Evolutionary conservation across 2,888 invertebrate genomes (phyloP).

Genomic region (Pomacea canaliculata): DNA sequence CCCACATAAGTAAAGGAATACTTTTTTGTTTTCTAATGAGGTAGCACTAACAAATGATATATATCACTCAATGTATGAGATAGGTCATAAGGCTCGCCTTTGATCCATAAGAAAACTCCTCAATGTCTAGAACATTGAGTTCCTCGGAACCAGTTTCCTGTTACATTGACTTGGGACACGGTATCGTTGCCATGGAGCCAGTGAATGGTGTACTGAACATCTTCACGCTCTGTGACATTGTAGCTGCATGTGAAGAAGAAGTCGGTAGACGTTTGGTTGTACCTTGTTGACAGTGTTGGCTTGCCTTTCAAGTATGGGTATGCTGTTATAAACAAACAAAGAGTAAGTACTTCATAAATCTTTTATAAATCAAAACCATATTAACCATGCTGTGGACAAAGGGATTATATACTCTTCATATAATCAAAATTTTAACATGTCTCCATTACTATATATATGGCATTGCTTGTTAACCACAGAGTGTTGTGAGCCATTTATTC

Average conservation of each 20-base stretch:
- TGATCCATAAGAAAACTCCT: conserved; percentile 36
- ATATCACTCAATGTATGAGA: no score
- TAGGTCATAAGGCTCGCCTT: conserved; percentile 17
- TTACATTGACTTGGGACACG: conserved; percentile 7
- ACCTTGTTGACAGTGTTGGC: conserved; percentile 33
- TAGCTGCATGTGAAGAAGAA: conserved; percentile 40
- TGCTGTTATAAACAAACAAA: conserved; percentile 24
- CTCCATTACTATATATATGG: no score
- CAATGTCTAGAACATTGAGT: conserved; percentile 25
- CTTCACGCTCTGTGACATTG: conserved; percentile 23
- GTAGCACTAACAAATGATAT: no score
- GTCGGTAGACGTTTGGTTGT: conserved; percentile 30
- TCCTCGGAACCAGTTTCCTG: conserved; percentile 15
- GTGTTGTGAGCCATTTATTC: no score
- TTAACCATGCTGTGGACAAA: not conserved
- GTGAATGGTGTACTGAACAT: conserved; percentile 30
- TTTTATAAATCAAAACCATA: not conserved
- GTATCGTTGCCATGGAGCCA: conserved; percentile 33
- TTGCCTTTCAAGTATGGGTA: conserved; percentile 39
- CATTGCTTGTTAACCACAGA: no score
- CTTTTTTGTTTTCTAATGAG: no score
- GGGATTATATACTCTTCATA: no score
- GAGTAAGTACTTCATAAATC: not conserved
- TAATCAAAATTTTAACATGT: no score
- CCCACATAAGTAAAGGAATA: no score